phyloP scores from a whole-genome alignment of 2,113 vertebrate genomes.

The Neogale vison region DNA sequence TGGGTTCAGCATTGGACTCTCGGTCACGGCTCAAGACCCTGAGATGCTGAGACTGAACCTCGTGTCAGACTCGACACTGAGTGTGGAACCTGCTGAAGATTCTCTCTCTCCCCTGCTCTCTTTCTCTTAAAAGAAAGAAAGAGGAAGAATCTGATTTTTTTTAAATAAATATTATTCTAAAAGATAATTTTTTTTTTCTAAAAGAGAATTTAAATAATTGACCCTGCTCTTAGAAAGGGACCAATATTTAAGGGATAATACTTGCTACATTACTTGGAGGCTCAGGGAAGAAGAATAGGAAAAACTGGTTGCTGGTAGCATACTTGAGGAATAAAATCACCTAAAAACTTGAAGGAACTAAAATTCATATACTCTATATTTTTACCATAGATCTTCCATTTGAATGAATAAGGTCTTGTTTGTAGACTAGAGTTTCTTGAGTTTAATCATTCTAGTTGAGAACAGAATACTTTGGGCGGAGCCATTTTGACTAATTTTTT shows the following conservation, averaged over 20 bases:
- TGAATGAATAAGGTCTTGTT: not conserved
- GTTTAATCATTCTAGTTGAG: not conserved
- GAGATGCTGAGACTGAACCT: not conserved
- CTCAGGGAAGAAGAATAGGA: not conserved
- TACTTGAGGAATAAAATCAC: not conserved
- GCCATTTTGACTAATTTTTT: not conserved
- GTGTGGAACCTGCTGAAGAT: not conserved
- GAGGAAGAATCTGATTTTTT: not conserved
- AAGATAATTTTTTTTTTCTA: not conserved
- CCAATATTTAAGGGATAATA: not conserved
- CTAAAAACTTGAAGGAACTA: not conserved
- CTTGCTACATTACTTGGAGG: not conserved
- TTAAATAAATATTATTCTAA: not conserved
- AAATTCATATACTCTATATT: not conserved
- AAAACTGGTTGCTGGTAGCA: not conserved
- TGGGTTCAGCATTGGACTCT: not conserved
- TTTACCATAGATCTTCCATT: not conserved
- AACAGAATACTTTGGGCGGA: not conserved
- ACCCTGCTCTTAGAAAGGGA: not conserved
- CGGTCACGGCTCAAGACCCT: not conserved
- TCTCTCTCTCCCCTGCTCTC: not conserved
- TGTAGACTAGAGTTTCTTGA: not conserved
- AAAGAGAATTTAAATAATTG: not conserved
- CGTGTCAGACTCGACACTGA: not conserved
- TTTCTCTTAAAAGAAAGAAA: not conserved